phyloP scores from a whole-genome alignment of 2,113 vertebrate species.

The Mobula hypostoma region DNA sequence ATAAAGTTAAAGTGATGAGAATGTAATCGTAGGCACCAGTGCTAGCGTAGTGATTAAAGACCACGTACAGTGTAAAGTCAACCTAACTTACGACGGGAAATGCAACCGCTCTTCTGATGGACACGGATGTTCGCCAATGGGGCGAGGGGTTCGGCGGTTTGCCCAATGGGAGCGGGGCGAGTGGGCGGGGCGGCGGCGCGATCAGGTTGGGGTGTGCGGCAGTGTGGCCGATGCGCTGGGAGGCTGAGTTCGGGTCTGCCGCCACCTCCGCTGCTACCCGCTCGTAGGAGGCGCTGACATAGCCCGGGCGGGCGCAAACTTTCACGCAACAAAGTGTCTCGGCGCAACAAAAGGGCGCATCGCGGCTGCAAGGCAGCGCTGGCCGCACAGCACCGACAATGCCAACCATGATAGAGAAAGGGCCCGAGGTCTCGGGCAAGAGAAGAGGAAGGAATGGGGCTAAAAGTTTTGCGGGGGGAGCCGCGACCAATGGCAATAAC shows the following conservation, averaged over 20 bases:
- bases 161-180: background rate
- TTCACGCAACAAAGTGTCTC: background rate
- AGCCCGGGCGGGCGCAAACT: background rate
- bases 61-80: background rate
- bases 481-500: slow-evolving; percentile 60
- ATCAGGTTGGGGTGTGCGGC: background rate
- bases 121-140: background rate
- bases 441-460: slow-evolving; percentile 66
- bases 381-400: slow-evolving; percentile 47
- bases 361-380: background rate
- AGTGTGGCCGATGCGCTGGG: background rate
- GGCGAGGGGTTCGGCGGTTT: background rate
- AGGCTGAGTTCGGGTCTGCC: background rate
- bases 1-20: background rate
- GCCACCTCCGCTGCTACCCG: background rate
- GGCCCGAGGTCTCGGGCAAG: slow-evolving; percentile 74
- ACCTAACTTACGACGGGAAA: background rate
- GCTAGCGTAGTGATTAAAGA: background rate
- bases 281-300: background rate
- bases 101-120: background rate
- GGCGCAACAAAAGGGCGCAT: background rate
- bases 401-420: slow-evolving; percentile 82
- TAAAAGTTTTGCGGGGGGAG: slow-evolving; percentile 68
- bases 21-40: background rate
- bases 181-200: background rate